phyloP scores from a whole-genome alignment of 1,140 invertebrate species.

The Panonychus citri region DNA sequence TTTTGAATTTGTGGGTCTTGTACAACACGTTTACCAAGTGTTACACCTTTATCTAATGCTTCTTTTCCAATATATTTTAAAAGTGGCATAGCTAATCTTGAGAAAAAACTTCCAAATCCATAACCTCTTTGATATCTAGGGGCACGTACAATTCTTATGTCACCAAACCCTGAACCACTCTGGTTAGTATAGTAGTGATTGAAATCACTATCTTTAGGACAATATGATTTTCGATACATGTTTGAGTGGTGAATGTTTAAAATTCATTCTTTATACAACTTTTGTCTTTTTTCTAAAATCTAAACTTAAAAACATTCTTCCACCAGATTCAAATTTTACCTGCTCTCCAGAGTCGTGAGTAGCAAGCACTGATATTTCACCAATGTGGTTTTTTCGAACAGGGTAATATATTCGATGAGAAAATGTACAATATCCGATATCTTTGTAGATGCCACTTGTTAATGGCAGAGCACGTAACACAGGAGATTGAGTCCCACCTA shows the following conservation, averaged over 20 bases:
- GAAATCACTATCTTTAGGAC: background rate
- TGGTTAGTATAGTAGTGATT: background rate
- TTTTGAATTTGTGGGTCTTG: no score
- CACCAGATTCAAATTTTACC: background rate
- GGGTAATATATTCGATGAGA: background rate
- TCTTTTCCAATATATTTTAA: background rate
- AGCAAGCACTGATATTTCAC: background rate
- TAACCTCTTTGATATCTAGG: background rate
- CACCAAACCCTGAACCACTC: background rate
- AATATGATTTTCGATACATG: background rate
- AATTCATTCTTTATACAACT: background rate
- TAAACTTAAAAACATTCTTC: no score
- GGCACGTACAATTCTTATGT: background rate
- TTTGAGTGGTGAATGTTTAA: background rate
- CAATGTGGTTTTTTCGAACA: background rate
- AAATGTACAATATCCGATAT: background rate
- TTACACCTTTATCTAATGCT: no score
- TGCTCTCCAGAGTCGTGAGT: background rate
- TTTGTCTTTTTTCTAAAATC: no score
- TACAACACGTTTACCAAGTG: no score
- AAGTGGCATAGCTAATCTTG: background rate
- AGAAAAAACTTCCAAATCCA: background rate
- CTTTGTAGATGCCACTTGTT: background rate
- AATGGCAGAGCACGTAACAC: background rate
- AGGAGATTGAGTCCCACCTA: background rate